Percentiles rank a stretch among this genome's conserved stretches.
Evolutionary conservation across 1,140 invertebrate genomes (phyloP).

Genomic region (Laupala kohalensis): DNA sequence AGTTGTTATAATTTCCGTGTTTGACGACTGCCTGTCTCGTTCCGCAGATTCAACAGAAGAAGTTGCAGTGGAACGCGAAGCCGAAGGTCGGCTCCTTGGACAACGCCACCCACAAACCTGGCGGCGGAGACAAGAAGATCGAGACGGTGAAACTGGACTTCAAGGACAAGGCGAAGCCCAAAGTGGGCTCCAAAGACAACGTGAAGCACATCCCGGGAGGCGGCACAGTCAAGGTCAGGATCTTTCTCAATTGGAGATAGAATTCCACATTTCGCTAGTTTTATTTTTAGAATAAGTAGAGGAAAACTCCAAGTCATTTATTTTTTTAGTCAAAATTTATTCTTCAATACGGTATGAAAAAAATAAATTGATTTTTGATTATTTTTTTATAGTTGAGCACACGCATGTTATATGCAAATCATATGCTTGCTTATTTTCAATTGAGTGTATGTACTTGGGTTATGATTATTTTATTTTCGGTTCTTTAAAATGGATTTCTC

Average conservation of each 20-base stretch:
- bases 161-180: constrained; percentile 81
- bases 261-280: background rate
- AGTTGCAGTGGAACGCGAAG: constrained; percentile 85
- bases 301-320: no score
- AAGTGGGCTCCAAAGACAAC: constrained; percentile 86
- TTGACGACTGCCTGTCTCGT: background rate
- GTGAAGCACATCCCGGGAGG: constrained; percentile 77
- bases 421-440: no score
- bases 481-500: no score
- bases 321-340: no score
- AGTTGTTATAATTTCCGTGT: no score
- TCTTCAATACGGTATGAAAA: no score
- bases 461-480: no score
- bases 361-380: no score
- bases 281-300: no score
- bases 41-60: constrained; percentile 66
- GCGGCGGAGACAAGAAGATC: constrained; percentile 86
- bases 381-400: no score
- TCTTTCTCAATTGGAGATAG: background rate
- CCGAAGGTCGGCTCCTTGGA: constrained; percentile 86
- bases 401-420: no score
- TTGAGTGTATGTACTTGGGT: no score
- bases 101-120: constrained; percentile 84
- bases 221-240: constrained; percentile 75
- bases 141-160: constrained; percentile 80